phyloP scores from a whole-genome alignment of 2,888 invertebrate genomes.

The Selenia dentaria region DNA sequence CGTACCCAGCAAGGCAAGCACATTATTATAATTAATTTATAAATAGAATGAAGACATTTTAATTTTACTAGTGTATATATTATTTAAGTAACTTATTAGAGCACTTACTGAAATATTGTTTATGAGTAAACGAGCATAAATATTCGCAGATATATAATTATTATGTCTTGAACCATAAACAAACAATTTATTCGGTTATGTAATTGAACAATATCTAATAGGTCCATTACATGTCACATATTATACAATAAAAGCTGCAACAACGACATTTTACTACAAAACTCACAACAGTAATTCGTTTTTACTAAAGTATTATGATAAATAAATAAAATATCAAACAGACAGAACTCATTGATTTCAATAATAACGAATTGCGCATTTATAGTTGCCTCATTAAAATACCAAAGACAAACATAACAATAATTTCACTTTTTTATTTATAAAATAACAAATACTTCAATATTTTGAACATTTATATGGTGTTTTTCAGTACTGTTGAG shows the following conservation, averaged over 20 bases:
- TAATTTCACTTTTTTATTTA: slow-evolving; percentile 25
- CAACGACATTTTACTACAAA: slow-evolving; percentile 21
- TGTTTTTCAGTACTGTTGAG: slow-evolving; percentile 34
- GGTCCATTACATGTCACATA: slow-evolving; percentile 15
- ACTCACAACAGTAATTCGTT: slow-evolving; percentile 21
- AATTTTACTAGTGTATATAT: slow-evolving; percentile 21
- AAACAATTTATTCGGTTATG: slow-evolving; percentile 11
- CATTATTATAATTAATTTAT: slow-evolving; percentile 25
- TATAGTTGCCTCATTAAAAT: slow-evolving; percentile 26
- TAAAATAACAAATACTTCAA: slow-evolving; percentile 24
- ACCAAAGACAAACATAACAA: slow-evolving; percentile 32
- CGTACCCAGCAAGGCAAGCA: slow-evolving; percentile 3
- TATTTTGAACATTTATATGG: slow-evolving; percentile 34
- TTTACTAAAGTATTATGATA: slow-evolving; percentile 25
- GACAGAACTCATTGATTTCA: slow-evolving; percentile 12
- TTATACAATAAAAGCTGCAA: slow-evolving; percentile 25
- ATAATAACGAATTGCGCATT: slow-evolving; percentile 13
- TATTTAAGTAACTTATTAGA: slow-evolving; percentile 17
- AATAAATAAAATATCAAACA: slow-evolving; percentile 25
- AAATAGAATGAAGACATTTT: slow-evolving; percentile 19
- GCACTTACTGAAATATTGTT: slow-evolving; percentile 20
- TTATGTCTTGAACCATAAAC: slow-evolving; percentile 6
- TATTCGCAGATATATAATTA: slow-evolving; percentile 5
- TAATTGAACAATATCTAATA: slow-evolving; percentile 7
- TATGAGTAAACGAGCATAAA: slow-evolving; percentile 26